Conservation (phyloP, 1,140 invertebrate species). For the Drosophila kikkawai region DNA sequence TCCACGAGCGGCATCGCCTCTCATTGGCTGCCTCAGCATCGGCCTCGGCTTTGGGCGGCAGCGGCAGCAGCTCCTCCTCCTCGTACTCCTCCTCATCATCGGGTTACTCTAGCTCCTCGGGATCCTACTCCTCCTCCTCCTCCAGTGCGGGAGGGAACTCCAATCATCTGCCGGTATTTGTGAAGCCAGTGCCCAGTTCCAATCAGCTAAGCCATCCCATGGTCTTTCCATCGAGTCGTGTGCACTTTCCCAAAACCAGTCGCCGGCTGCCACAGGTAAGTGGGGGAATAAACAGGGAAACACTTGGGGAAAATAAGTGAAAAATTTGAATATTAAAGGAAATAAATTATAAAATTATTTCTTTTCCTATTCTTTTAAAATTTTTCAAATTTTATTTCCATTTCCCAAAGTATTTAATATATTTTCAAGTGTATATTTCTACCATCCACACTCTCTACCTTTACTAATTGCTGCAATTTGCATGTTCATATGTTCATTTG, state of each 20-base stretch:
- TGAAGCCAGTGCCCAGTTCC: slow-evolving; percentile 71
- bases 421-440: not conserved
- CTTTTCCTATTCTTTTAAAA: not conserved
- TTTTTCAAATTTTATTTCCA: not conserved
- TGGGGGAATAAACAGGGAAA: not conserved
- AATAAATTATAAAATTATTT: no score
- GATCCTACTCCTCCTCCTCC: slow-evolving; percentile 9
- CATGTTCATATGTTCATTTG: slow-evolving; percentile 47
- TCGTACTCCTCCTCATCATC: slow-evolving; percentile 15
- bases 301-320: not conserved
- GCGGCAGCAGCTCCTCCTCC: not conserved
- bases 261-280: slow-evolving; percentile 87
- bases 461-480: slow-evolving; percentile 69
- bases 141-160: slow-evolving; percentile 1
- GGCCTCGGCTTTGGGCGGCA: slow-evolving; percentile 11
- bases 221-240: slow-evolving; percentile 84
- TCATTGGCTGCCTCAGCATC: slow-evolving; percentile 61
- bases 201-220: slow-evolving; percentile 83
- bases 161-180: slow-evolving; percentile 73
- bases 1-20: slow-evolving; percentile 76
- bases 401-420: no score
- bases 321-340: not conserved
- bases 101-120: slow-evolving; percentile 35
- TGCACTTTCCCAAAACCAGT: slow-evolving; percentile 86
- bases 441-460: not conserved